Evolutionary conservation across 2,797 vertebrate species (phyloP), one percentile per base, ranked within the genome.

Genomic region (Acrocephalus scirpaceus): DNA sequence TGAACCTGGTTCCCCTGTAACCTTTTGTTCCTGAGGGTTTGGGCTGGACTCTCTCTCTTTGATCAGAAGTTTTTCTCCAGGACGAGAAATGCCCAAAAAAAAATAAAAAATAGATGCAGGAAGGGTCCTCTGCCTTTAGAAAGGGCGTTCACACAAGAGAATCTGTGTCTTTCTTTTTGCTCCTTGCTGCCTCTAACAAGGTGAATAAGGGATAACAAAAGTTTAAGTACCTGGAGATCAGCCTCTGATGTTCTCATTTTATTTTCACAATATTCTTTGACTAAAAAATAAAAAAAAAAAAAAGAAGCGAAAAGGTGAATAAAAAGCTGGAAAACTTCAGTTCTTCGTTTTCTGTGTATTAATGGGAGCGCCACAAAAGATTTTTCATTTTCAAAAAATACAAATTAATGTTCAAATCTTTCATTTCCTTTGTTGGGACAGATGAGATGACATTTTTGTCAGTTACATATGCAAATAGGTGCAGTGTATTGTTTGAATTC

Each of bases 251-350:
- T 80, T 92, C 45, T 78, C 26, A 73, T 71, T 93, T 93, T 90
- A 91, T 95, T 95, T 91, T 95, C 82, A 70, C 65, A 81, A 88
- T 88, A 88, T 58, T 80, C 38, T 66, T 88, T 72, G 64, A 77
- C 66, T 69, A 47, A 56, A 32, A 67, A 64, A 53, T 58, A 32
- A 67, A 65, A 42, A 65, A 44, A 44, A 72, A 36, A 67, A 65
- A 61, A 79, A 50, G 4, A 26, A 19, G 16, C 0, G 3, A 57
- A 65, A 91, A 73, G 16, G 7, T 50, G 67, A 85, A 92, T 61
- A 69, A 90, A 93, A 77, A 25, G 8, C 65, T 69, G 42, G 42
- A 25, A 92, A 88, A 74, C 40, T 62, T 87, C 71, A 87, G 45
- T 84, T 73, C 18, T 76, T 93, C 18, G 9, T 91, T 74, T 75